phyloP scores from a whole-genome alignment of 2,797 vertebrate species.

The Xenopus petersii region DNA sequence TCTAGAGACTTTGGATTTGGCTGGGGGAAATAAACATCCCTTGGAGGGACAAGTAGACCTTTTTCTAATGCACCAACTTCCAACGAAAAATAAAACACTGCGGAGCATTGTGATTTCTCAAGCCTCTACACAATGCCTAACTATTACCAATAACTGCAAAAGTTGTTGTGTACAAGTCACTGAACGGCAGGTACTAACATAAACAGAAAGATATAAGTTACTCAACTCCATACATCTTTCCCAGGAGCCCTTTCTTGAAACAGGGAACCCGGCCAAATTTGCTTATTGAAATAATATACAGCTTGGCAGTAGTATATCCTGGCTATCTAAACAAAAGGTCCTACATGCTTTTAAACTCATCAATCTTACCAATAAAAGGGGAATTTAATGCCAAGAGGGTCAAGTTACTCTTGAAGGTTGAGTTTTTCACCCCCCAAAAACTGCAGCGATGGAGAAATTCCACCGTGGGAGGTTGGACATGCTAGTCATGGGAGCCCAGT shows the following conservation, averaged over 20 bases:
- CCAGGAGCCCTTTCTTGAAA: conserved; percentile 13
- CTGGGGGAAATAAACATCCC: no score
- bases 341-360: conserved; percentile 48
- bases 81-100: no score
- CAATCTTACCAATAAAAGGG: conserved; percentile 41
- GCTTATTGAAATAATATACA: conserved; percentile 47
- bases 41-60: no score
- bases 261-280: conserved; percentile 31
- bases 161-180: neutral
- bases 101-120: no score
- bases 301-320: conserved; percentile 38
- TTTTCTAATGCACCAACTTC: no score
- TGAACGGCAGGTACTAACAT: conserved; percentile 35
- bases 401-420: neutral
- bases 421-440: neutral
- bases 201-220: conserved; percentile 32
- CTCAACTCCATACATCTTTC: conserved; percentile 23
- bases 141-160: no score
- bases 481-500: neutral
- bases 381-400: conserved; percentile 16
- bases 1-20: no score
- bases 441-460: neutral
- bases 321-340: conserved; percentile 43
- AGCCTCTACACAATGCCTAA: no score
- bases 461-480: neutral